These are phyloP conservation scores for Limonius californicus DNA, from an alignment of 1,140 invertebrate genomes.

Conservation along the genomic window DNA sequence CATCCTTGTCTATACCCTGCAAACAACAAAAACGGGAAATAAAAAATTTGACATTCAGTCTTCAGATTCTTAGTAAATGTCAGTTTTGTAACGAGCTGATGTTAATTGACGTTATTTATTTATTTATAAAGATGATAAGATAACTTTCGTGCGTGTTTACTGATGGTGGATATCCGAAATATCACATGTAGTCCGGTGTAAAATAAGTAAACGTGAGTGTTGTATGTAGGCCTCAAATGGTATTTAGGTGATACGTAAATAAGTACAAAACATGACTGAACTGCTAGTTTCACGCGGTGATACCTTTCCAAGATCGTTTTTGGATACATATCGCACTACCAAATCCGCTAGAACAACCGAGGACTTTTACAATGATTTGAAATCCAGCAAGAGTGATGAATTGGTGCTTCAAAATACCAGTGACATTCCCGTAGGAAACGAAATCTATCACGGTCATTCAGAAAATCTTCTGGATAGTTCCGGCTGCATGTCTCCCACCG, in stretches of 20 bases:
- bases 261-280: constrained; percentile 39
- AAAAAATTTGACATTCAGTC: too few relatives aligned
- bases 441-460: constrained; percentile 44
- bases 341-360: constrained; percentile 35
- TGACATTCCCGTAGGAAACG: constrained; percentile 38
- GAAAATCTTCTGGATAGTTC: constrained; percentile 42
- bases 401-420: constrained; percentile 43
- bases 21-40: too few relatives aligned
- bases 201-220: neutral
- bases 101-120: neutral
- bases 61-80: neutral
- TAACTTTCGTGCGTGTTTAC: neutral
- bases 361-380: constrained; percentile 42
- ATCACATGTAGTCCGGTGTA: neutral
- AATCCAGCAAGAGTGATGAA: constrained; percentile 45
- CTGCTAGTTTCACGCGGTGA: constrained; percentile 44
- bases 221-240: neutral
- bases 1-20: too few relatives aligned
- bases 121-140: constrained; percentile 7
- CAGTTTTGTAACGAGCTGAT: neutral
- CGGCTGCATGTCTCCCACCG: constrained; percentile 33
- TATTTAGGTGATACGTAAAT: neutral
- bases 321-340: constrained; percentile 40
- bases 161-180: neutral
- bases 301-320: constrained; percentile 44